Conservation (phyloP, 2,888 invertebrate genomes). For the Trissolcus brochymenae region DNA sequence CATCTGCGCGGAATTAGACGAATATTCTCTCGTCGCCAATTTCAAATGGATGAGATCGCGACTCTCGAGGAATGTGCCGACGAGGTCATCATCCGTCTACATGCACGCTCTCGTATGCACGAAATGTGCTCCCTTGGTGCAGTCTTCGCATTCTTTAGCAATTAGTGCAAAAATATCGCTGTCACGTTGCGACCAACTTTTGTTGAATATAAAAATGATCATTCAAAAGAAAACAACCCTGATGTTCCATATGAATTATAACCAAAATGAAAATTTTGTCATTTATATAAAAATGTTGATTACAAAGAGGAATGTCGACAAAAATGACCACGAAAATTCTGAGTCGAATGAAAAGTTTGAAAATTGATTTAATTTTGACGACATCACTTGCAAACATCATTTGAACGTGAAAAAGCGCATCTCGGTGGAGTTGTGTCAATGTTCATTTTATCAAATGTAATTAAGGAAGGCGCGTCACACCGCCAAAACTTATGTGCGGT, state of each 20-base stretch:
- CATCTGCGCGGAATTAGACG: constrained; percentile 2
- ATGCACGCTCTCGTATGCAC: constrained; percentile 2
- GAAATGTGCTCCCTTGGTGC: neutral
- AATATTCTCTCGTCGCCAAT: constrained; percentile 6
- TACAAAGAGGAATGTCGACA: too few relatives aligned
- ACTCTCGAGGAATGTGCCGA: constrained; percentile 17
- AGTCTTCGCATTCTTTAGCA: neutral
- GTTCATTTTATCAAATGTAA: too few relatives aligned
- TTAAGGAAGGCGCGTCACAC: neutral
- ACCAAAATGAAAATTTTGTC: too few relatives aligned
- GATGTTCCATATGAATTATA: too few relatives aligned
- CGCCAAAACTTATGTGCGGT: constrained; percentile 21
- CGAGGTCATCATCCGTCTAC: constrained; percentile 7
- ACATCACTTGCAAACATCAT: neutral
- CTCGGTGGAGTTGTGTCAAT: too few relatives aligned
- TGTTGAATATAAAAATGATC: too few relatives aligned
- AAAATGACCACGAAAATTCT: too few relatives aligned
- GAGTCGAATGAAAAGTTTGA: too few relatives aligned
- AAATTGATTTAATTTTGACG: neutral
- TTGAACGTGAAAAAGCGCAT: too few relatives aligned
- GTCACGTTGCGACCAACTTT: too few relatives aligned
- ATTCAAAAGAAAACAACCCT: too few relatives aligned
- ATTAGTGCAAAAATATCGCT: neutral
- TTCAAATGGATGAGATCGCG: constrained; percentile 17
- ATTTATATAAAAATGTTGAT: too few relatives aligned